Conservation (phyloP, 2,888 invertebrate species). For the Tipula vernalis region DNA sequence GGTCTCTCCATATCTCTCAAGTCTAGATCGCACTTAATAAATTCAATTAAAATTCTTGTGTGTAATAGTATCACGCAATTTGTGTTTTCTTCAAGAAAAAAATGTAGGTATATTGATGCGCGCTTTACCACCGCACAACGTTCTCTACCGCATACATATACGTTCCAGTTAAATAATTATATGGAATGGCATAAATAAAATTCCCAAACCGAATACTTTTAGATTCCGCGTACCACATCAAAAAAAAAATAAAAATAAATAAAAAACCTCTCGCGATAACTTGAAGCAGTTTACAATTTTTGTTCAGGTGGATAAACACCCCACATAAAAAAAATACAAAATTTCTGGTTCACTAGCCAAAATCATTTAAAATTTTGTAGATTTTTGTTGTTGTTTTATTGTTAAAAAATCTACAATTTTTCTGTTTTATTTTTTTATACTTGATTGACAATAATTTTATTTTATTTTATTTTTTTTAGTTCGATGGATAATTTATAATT, state of each 20-base stretch:
- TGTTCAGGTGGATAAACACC: slow-evolving; percentile 4
- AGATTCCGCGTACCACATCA: neutral
- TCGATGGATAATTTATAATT: neutral
- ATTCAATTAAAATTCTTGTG: neutral
- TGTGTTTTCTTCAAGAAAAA: neutral
- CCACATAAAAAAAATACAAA: neutral
- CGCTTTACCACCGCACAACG: neutral
- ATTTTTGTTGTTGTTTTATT: neutral
- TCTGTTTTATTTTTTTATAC: neutral
- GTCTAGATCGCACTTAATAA: neutral
- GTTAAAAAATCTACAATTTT: neutral
- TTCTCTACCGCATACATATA: neutral
- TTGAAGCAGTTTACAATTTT: neutral
- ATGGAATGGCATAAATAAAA: neutral
- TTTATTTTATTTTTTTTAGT: neutral
- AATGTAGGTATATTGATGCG: neutral
- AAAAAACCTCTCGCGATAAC: neutral
- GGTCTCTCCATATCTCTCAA: neutral
- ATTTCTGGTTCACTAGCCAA: neutral
- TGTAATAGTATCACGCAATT: neutral
- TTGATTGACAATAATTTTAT: neutral
- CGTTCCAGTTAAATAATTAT: neutral
- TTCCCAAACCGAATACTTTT: neutral
- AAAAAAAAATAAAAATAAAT: neutral
- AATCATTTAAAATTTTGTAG: neutral